phyloP scores from a whole-genome alignment of 2,797 vertebrate species.

The Enteromius argenteus region DNA sequence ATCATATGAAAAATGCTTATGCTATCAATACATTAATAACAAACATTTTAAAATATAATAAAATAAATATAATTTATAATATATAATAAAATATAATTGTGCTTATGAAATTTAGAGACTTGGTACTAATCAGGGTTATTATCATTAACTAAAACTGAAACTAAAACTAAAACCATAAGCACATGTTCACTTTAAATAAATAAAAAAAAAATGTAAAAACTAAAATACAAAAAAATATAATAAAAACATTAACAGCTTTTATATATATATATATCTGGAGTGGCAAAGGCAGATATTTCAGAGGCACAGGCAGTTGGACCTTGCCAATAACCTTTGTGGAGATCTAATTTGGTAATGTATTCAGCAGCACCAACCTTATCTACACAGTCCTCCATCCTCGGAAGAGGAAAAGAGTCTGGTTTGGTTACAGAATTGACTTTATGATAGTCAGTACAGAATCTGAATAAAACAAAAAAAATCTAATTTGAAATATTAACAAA shows the following conservation, averaged over 20 bases:
- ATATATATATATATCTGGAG: no score
- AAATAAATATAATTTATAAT: no score
- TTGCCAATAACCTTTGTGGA: no score
- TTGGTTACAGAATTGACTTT: neutral
- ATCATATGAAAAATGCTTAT: neutral
- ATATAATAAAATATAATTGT: neutral
- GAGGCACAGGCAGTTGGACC: no score
- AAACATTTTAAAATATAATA: neutral
- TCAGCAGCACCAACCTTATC: no score
- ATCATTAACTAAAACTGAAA: neutral
- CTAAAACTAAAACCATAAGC: no score
- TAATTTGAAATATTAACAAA: neutral
- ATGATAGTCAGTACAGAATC: neutral
- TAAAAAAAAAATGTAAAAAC: neutral
- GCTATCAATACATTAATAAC: neutral
- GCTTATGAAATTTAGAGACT: neutral
- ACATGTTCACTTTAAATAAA: neutral
- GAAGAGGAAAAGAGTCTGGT: neutral
- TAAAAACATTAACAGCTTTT: no score
- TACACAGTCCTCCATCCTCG: neutral
- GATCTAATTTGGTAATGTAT: no score
- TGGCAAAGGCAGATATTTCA: no score
- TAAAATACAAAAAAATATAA: neutral
- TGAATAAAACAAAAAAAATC: neutral
- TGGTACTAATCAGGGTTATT: neutral